Base-by-base conservation (phyloP, 2,888 invertebrate genomes). In the Sinohyriopsis cumingii region DNA sequence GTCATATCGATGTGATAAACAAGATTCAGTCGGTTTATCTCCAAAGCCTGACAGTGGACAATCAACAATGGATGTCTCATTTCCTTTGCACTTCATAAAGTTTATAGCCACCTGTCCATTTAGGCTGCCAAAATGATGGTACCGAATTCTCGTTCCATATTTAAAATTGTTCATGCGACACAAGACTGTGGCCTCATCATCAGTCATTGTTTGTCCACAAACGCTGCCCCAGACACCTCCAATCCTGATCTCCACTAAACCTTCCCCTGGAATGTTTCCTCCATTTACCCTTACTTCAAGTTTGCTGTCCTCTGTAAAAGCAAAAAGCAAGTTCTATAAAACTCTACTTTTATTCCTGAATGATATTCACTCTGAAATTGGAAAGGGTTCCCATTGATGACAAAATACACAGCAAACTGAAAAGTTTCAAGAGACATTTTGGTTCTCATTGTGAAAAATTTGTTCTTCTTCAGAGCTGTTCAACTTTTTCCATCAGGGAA, bases 201-300 rank as follows among this genome's bases (percentile, higher is more conserved):
- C 63, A 33, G 74, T 72, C 63, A 72, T 69, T 25, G 59, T 61
- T 22, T 65, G 56, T 6, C 94, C 94, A 85, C 95, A 95, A 20
- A 95, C 91, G 0, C 94, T 94, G 6, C 95, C 95, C 95, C 95
- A 95, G 19, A 93, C 91, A 0, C 93, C 94, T 73, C 93, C 92
- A 80, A 93, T 92, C 73, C 92, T 92, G 0, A 95, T 92, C 89
- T 95, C 95, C 0, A 95, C 91, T 56, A 94, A 91, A 0, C 95
- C 95, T 63, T 80, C 79, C 18, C 71, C 72, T 22, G 72, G 76
- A 59, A 74, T 78, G 28, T 69, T 73, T 4, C 73, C 69, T 53
- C 76, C 78, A 15, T 65, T 68, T 28, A 82, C 56, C 55, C 79
- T 70, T 1, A 82, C 67, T 6, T 74, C 69, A 60, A 73, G 76